A percentile compares a stretch with the other conserved stretches of the same genome.
Evolutionary conservation across 1,140 invertebrate genomes (phyloP).

Genomic region (Temnothorax longispinosus): DNA sequence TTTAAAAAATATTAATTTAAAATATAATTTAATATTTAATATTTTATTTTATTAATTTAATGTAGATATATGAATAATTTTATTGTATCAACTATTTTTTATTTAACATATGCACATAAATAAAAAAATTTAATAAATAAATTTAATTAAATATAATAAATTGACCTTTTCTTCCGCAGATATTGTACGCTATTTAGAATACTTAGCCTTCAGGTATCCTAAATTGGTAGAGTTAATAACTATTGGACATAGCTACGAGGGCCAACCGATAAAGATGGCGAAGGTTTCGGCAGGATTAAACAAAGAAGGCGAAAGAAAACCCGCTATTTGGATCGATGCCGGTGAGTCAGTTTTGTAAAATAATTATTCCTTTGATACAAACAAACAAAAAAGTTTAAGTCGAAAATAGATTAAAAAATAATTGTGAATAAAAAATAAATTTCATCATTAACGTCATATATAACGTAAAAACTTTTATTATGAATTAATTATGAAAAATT

Average conservation of each 20-base stretch:
- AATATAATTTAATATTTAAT: neutral
- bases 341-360: constrained; percentile 78
- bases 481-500: neutral
- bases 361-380: neutral
- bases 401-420: neutral
- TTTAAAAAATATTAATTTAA: neutral
- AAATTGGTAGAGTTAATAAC: constrained; percentile 89
- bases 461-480: no score
- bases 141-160: constrained; percentile 1
- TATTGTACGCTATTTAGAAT: constrained; percentile 91
- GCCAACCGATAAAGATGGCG: constrained; percentile 90
- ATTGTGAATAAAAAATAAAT: neutral
- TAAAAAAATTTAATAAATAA: neutral
- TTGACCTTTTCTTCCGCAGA: constrained; percentile 81
- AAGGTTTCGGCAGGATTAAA: constrained; percentile 86
- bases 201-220: constrained; percentile 90
- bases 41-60: neutral
- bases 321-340: constrained; percentile 88
- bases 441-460: neutral
- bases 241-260: constrained; percentile 92
- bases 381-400: neutral
- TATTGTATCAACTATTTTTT: neutral
- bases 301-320: constrained; percentile 82
- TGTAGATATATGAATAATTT: neutral
- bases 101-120: neutral